A percentile compares a stretch with the other conserved stretches of the same genome.
phyloP scores from a whole-genome alignment of 2,797 vertebrate genomes.

The Margarornis squamiger region DNA sequence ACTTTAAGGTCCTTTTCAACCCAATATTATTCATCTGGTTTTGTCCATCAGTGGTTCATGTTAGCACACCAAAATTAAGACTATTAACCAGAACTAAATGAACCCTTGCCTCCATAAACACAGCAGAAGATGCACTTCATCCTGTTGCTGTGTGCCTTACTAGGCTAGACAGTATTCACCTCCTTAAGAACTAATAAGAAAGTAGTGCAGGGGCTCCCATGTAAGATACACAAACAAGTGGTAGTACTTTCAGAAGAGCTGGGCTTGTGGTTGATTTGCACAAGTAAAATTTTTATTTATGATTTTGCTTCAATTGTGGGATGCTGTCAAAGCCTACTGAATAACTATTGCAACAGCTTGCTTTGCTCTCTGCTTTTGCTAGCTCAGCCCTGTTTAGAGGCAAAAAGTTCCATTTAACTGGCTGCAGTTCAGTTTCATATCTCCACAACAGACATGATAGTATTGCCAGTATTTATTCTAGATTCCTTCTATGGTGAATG shows the following conservation, averaged over 20 bases:
- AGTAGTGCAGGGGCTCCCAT: rapidly evolving
- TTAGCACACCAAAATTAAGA: not conserved
- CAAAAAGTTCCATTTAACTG: not conserved
- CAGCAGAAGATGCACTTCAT: not conserved
- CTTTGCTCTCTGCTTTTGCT: not conserved
- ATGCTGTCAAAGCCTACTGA: not conserved
- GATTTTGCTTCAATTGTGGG: rapidly evolving
- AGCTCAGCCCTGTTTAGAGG: not conserved
- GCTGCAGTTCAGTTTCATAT: not conserved
- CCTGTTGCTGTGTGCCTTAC: not conserved
- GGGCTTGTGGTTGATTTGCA: not conserved
- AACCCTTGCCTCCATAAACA: not conserved
- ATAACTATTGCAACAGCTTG: not conserved
- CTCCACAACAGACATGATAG: not conserved
- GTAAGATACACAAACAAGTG: rapidly evolving
- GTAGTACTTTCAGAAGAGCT: not conserved
- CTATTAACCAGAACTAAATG: not conserved
- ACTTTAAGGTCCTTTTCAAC: not conserved
- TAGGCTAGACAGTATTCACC: no score
- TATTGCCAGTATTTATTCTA: not conserved
- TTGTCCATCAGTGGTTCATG: not conserved
- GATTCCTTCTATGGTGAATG: not conserved
- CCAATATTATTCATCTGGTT: not conserved
- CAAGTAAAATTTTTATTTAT: not conserved
- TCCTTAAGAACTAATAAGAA: not conserved